Conservation (phyloP, 2,888 invertebrate species). For the Operophtera brumata region DNA sequence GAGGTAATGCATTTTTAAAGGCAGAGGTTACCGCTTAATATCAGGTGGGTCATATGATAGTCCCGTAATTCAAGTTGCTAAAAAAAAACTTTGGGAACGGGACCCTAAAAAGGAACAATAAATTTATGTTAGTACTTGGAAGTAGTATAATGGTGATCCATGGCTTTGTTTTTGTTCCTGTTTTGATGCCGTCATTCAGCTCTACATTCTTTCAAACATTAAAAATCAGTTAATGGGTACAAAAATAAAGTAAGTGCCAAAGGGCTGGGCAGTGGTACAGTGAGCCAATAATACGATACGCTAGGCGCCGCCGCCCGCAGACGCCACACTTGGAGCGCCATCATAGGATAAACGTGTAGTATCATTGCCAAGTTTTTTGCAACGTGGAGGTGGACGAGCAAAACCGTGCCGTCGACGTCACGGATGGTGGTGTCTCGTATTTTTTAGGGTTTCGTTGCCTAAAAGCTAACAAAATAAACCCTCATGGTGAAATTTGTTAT, state of each 20-base stretch:
- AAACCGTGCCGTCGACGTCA: constrained; percentile 51
- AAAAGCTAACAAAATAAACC: too few relatives aligned
- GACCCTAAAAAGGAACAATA: too few relatives aligned
- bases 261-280: background rate
- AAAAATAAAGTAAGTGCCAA: constrained; percentile 8
- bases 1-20: too few relatives aligned
- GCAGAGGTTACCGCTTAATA: too few relatives aligned
- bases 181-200: background rate
- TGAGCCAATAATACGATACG: constrained; percentile 28
- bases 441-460: background rate
- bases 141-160: too few relatives aligned
- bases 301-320: constrained; percentile 46
- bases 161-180: too few relatives aligned
- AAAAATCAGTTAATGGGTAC: constrained; percentile 14
- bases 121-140: too few relatives aligned
- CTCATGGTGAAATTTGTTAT: too few relatives aligned
- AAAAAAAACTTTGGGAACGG: too few relatives aligned
- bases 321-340: constrained; percentile 59
- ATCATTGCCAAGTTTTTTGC: constrained; percentile 69
- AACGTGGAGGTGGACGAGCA: constrained; percentile 53
- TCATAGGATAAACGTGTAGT: constrained; percentile 50
- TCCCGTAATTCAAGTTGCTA: too few relatives aligned
- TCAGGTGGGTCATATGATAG: too few relatives aligned
- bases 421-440: constrained; percentile 30
- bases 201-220: too few relatives aligned